Conservation (phyloP, 1,140 invertebrate genomes). For the Drosophila lacertosa region DNA sequence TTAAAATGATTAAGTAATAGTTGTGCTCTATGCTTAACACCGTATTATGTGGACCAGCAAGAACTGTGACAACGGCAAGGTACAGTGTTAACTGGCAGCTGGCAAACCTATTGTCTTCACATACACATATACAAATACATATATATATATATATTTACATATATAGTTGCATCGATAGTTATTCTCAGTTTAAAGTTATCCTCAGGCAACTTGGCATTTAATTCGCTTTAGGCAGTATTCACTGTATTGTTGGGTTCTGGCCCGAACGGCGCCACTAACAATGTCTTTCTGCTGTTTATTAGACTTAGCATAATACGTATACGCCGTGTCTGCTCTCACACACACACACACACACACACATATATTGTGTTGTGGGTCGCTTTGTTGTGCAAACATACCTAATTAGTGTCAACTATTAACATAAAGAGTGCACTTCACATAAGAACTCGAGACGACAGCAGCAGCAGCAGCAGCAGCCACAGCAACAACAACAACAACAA, state of each 20-base stretch:
- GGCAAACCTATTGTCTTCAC: no score
- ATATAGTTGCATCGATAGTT: no score
- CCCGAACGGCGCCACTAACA: constrained; percentile 58
- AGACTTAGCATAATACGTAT: constrained; percentile 47
- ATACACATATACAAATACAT: no score
- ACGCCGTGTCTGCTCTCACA: constrained; percentile 32
- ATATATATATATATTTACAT: no score
- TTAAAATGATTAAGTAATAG: constrained; percentile 80
- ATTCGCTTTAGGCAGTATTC: background rate
- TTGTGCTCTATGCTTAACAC: constrained; percentile 67
- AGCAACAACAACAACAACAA: constrained; percentile 28
- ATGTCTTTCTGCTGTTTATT: constrained; percentile 65
- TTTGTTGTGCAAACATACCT: constrained; percentile 80
- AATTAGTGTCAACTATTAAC: constrained; percentile 82
- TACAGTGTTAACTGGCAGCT: constrained; percentile 11
- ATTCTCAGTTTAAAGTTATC: no score
- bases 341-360: constrained; percentile 19
- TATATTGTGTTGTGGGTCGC: constrained; percentile 34
- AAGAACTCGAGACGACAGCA: constrained; percentile 75
- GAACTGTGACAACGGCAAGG: constrained; percentile 14
- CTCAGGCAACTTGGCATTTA: no score
- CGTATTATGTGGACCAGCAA: constrained; percentile 63
- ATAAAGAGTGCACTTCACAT: constrained; percentile 81
- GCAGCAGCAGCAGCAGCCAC: constrained; percentile 28
- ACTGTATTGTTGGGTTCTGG: constrained; percentile 40